A percentile compares a stretch with the other conserved stretches of the same genome.
Conservation (phyloP, 2,113 vertebrate species). For the Crypturellus undulatus region DNA sequence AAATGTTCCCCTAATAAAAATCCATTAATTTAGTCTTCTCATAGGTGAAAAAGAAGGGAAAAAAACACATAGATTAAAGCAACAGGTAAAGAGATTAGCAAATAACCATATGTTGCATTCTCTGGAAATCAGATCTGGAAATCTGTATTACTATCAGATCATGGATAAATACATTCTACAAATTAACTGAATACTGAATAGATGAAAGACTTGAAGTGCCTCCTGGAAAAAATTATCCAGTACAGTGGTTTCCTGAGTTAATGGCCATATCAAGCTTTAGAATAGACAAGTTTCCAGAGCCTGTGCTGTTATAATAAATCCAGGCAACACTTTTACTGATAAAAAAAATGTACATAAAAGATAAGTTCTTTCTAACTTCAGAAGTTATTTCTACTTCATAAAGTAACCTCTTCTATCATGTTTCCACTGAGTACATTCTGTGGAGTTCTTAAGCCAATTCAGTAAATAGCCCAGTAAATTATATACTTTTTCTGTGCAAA, state of each 20-base stretch:
- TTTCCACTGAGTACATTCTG: neutral
- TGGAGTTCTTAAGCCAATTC: neutral
- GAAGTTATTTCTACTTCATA: neutral
- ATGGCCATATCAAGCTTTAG: neutral
- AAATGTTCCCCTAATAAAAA: neutral
- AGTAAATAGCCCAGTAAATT: neutral
- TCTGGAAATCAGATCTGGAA: neutral
- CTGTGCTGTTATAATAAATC: neutral
- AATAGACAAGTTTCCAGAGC: neutral
- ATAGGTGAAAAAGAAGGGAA: neutral
- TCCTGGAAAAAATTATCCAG: neutral
- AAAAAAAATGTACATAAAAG: fast-evolving
- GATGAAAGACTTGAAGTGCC: neutral
- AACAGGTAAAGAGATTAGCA: neutral
- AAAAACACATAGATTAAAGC: neutral
- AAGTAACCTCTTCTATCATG: neutral
- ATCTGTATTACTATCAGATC: neutral
- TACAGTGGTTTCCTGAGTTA: neutral
- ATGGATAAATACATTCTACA: neutral
- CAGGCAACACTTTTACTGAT: neutral
- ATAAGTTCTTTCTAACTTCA: neutral
- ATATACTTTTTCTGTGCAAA: neutral
- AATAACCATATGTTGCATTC: neutral
- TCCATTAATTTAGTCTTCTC: neutral
- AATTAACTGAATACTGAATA: neutral